Conservation (phyloP, 2,113 vertebrate species). For the Nerophis ophidion region DNA sequence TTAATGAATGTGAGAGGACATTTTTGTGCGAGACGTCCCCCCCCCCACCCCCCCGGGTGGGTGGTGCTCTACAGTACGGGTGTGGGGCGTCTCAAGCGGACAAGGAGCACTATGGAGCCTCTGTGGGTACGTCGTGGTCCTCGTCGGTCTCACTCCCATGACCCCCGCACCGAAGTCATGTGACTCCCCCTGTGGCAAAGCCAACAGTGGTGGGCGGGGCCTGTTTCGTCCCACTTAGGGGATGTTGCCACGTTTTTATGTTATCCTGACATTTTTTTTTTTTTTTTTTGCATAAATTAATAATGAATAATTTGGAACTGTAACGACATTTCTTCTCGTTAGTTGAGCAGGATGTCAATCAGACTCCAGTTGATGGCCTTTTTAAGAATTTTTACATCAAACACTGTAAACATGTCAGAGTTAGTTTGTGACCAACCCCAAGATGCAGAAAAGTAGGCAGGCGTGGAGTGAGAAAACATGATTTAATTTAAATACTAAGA, state of each 20-base stretch:
- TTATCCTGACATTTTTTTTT: conserved; percentile 47
- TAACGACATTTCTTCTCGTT: no score
- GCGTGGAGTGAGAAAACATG: no score
- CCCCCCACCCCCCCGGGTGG: conserved; percentile 17
- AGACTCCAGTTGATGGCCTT: no score
- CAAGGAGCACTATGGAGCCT: conserved; percentile 49
- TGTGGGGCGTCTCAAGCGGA: conserved; percentile 30
- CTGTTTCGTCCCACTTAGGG: conserved; percentile 1
- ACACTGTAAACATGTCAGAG: no score
- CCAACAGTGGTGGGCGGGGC: conserved; percentile 7
- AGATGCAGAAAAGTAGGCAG: no score
- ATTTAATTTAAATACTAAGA: no score
- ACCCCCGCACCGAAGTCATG: conserved; percentile 30
- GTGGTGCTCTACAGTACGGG: conserved; percentile 12
- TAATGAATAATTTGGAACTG: no score
- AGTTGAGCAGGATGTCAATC: no score
- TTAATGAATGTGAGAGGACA: neutral
- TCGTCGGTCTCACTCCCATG: conserved; percentile 45
- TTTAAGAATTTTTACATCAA: no score
- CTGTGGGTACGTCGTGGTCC: conserved; percentile 36
- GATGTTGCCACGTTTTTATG: conserved; percentile 51
- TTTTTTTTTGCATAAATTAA: no score
- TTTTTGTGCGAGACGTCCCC: conserved; percentile 17
- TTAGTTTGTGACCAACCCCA: no score
- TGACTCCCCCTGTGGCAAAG: conserved; percentile 14